Evolutionary conservation across 2,797 vertebrate genomes (phyloP).

Genomic region (Peromyscus eremicus): DNA sequence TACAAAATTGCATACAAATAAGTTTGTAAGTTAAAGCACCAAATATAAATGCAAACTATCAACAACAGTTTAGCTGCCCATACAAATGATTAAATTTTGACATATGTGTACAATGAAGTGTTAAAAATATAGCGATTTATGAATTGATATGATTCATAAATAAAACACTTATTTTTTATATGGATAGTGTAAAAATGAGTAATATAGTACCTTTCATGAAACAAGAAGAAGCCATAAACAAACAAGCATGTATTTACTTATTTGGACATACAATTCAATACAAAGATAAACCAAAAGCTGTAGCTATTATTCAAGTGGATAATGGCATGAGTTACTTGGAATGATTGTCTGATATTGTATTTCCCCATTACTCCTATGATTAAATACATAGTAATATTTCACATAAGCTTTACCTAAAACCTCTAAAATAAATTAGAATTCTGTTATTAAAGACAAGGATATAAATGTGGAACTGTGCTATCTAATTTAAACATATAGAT

Average conservation of each 20-base stretch:
- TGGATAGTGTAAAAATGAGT: not conserved
- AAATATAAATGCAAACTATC: slow-evolving; percentile 19
- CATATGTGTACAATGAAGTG: not conserved
- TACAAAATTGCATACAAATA: not conserved
- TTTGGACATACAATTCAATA: not conserved
- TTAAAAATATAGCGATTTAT: not conserved
- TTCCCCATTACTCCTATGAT: not conserved
- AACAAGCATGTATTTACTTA: not conserved
- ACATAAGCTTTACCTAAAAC: not conserved
- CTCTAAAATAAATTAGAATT: not conserved
- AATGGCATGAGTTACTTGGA: not conserved
- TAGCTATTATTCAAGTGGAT: not conserved
- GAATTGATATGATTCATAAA: not conserved
- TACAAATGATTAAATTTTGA: not conserved
- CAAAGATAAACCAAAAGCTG: not conserved
- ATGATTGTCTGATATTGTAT: not conserved
- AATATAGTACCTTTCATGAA: not conserved
- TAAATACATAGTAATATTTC: not conserved
- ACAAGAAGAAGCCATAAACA: not conserved
- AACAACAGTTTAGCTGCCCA: not conserved
- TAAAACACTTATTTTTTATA: not conserved
- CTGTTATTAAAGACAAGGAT: not conserved
- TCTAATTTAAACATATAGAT: not conserved
- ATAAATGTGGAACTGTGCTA: not conserved
- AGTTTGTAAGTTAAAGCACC: not conserved